Conservation (phyloP, 2,888 invertebrate species). For the Chrysina gloriosa region DNA sequence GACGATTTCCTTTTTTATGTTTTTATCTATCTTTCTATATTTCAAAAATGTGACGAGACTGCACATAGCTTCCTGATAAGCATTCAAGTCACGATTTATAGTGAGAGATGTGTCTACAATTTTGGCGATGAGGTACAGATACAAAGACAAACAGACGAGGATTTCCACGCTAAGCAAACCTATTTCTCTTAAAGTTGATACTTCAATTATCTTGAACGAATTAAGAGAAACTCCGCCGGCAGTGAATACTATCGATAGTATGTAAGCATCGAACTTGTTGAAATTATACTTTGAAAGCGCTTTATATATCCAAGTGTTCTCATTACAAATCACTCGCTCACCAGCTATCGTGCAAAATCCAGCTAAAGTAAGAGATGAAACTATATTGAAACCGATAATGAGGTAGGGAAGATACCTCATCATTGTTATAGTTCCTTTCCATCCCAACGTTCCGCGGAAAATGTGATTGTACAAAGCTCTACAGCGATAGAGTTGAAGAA, state of each 20-base stretch:
- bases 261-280: not conserved
- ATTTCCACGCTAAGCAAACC: not conserved
- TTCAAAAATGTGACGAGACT: slow-evolving; percentile 49
- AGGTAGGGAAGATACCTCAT: slow-evolving; percentile 21
- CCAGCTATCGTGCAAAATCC: not conserved
- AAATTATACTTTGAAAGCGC: not conserved
- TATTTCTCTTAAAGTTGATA: not conserved
- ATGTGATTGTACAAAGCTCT: slow-evolving; percentile 1
- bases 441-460: not conserved
- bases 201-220: not conserved
- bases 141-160: not conserved
- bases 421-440: slow-evolving; percentile 1
- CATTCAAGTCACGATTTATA: slow-evolving; percentile 33
- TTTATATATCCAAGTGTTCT: slow-evolving; percentile 9
- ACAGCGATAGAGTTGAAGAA: slow-evolving; percentile 39
- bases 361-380: not conserved
- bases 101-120: slow-evolving; percentile 28
- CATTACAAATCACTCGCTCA: not conserved
- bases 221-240: not conserved
- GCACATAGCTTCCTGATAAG: slow-evolving; percentile 49
- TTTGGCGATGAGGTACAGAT: slow-evolving; percentile 22
- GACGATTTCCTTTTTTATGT: slow-evolving; percentile 47
- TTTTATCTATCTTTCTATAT: slow-evolving; percentile 47
- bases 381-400: slow-evolving; percentile 18
- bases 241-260: slow-evolving; percentile 4